Conservation (phyloP, 2,888 invertebrate species). For the Gerris lacustris region DNA sequence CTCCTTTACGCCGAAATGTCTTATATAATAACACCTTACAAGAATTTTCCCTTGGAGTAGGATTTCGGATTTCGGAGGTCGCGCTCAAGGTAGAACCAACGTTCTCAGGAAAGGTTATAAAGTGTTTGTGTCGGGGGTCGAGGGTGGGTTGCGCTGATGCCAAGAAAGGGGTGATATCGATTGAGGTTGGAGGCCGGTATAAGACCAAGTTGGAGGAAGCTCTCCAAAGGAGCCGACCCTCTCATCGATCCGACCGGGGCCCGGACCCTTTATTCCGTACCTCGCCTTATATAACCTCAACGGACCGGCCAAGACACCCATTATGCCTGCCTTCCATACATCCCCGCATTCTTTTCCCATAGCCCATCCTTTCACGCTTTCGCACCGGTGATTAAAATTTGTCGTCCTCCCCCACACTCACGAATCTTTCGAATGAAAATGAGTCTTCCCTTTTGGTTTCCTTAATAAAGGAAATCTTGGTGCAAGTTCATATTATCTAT, state of each 20-base stretch:
- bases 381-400: neutral
- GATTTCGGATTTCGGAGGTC: neutral
- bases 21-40: too few relatives aligned
- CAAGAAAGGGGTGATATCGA: slow-evolving; percentile 1
- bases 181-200: neutral
- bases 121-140: neutral
- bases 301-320: neutral
- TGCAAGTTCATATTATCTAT: too few relatives aligned
- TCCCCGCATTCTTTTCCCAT: neutral
- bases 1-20: too few relatives aligned
- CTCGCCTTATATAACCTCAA: neutral
- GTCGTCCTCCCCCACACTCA: neutral
- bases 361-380: neutral
- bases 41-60: neutral
- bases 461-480: neutral
- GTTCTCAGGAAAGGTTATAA: neutral
- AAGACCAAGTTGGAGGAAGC: neutral
- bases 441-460: neutral
- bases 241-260: neutral
- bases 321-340: neutral
- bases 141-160: slow-evolving; percentile 1
- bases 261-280: neutral
- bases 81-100: neutral
- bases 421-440: neutral
- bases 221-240: neutral